phyloP scores from a whole-genome alignment of 2,888 invertebrate species.

The Azorinus chamasolen region DNA sequence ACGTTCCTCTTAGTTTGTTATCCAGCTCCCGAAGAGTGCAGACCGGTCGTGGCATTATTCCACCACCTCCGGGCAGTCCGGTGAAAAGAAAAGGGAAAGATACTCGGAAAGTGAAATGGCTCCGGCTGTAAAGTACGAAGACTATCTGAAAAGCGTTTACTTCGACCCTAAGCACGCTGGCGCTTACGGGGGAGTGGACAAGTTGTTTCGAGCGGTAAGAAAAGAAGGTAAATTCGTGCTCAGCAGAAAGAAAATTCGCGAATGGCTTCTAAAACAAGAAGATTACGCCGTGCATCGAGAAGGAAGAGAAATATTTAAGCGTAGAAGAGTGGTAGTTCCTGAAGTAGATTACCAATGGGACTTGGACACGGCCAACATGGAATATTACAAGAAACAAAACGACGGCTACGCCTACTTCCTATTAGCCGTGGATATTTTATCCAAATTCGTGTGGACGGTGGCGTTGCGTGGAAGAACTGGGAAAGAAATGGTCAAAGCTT shows the following conservation, averaged over 20 bases:
- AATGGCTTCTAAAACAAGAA: conserved; percentile 62
- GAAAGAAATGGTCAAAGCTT: conserved; percentile 44
- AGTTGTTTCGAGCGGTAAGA: conserved; percentile 53
- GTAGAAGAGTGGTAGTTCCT: too few species aligned
- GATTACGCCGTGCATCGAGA: conserved; percentile 54
- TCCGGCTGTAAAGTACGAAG: too few species aligned
- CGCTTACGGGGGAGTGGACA: too few species aligned
- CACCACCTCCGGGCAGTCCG: conserved; percentile 25
- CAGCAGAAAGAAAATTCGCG: conserved; percentile 37
- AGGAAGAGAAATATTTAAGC: too few species aligned
- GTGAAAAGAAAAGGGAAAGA: conserved; percentile 13
- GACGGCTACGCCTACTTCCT: conserved; percentile 47
- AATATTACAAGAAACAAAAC: conserved; percentile 41
- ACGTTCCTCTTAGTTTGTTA: conserved; percentile 10
- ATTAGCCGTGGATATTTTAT: conserved; percentile 43
- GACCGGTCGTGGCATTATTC: not conserved
- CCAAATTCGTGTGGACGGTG: too few species aligned
- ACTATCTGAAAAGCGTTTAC: too few species aligned
- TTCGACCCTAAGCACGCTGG: too few species aligned
- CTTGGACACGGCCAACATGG: too few species aligned
- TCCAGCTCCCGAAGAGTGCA: not conserved
- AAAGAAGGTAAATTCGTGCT: conserved; percentile 58
- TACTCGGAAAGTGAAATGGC: too few species aligned
- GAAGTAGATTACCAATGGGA: too few species aligned
- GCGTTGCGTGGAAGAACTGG: too few species aligned